Conservation (phyloP, 2,888 invertebrate genomes). For the Apocheima hispidaria region DNA sequence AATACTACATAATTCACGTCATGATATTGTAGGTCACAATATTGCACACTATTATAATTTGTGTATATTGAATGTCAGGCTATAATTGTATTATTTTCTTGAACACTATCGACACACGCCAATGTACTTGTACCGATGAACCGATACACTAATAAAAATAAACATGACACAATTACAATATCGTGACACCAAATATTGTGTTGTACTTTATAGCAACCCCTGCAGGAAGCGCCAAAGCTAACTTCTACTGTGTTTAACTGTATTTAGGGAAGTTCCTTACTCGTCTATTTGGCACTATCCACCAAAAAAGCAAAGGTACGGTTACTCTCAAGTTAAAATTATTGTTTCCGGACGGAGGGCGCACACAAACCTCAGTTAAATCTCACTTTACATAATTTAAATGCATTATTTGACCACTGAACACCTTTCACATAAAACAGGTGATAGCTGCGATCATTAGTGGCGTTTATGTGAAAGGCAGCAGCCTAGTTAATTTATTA, state of each 20-base stretch:
- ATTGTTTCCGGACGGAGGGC: conserved; percentile 64
- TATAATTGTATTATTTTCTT: no score
- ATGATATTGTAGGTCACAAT: no score
- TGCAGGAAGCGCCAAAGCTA: no score
- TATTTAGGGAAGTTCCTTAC: neutral
- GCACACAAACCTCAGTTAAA: conserved; percentile 51
- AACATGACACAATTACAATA: no score
- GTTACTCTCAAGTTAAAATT: conserved; percentile 40
- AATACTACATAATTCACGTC: no score
- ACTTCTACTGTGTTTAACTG: neutral
- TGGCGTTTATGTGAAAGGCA: conserved; percentile 11
- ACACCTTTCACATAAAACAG: conserved; percentile 12
- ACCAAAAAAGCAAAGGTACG: conserved; percentile 45
- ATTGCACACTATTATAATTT: no score
- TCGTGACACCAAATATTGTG: no score
- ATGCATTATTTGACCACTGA: conserved; percentile 66
- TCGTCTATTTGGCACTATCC: conserved; percentile 15
- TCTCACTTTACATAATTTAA: conserved; percentile 70
- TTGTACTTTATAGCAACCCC: no score
- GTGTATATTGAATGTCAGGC: no score
- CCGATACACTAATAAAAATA: no score
- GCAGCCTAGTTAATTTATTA: conserved; percentile 24
- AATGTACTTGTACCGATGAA: no score
- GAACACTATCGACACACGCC: no score
- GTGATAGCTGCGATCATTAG: neutral